phyloP scores from a whole-genome alignment of 2,797 vertebrate genomes.

The Acipenser ruthenus region DNA sequence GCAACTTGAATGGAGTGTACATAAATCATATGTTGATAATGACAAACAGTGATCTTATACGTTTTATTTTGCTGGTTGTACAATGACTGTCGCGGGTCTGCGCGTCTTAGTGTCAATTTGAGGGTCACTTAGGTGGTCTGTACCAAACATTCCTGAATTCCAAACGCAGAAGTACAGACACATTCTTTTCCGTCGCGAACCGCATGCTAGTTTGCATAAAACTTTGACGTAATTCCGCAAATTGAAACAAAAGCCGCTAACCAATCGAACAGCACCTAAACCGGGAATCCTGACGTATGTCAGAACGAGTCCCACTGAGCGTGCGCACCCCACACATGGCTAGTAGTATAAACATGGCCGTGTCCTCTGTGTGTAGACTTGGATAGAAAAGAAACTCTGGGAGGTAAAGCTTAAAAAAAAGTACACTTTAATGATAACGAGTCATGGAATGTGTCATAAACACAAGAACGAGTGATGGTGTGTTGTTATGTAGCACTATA shows the following conservation, averaged over 20 bases:
- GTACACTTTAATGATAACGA: no score
- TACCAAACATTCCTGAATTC: no score
- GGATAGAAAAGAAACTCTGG: background rate
- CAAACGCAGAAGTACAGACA: no score
- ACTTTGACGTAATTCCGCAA: slow-evolving; percentile 2
- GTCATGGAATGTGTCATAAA: background rate
- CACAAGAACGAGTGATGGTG: background rate
- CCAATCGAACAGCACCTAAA: slow-evolving; percentile 3
- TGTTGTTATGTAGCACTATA: no score
- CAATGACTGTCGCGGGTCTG: no score
- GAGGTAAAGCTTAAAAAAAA: slow-evolving; percentile 10
- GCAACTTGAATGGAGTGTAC: no score
- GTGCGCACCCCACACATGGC: slow-evolving; percentile 16
- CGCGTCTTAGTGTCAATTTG: no score
- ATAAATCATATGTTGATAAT: no score
- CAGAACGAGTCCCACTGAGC: background rate
- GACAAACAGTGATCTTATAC: no score
- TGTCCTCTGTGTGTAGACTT: background rate
- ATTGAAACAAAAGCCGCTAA: background rate
- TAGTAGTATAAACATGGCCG: slow-evolving; percentile 16
- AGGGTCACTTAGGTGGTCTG: no score
- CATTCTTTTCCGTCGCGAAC: no score
- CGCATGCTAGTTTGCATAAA: background rate
- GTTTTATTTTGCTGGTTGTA: no score
- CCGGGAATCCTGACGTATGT: background rate